A percentile compares a stretch with the other conserved stretches of the same genome.
phyloP scores from a whole-genome alignment of 2,113 vertebrate species.

The Ciconia boyciana region DNA sequence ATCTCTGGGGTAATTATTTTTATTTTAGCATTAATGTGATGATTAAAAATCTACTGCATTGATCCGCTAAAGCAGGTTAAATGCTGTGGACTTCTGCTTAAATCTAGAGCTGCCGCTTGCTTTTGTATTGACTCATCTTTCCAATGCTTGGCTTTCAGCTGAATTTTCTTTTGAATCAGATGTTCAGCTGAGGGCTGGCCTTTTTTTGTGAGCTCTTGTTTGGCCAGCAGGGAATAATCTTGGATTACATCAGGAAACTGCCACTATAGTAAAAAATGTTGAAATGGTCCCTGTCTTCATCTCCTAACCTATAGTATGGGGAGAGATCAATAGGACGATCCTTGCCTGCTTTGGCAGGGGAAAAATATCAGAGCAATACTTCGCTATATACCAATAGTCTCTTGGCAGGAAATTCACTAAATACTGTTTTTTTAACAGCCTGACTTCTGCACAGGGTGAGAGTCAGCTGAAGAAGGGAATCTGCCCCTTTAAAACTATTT shows the following conservation, averaged over 20 bases:
- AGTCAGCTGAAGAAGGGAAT: background rate
- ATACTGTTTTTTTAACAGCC: background rate
- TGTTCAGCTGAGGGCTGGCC: background rate
- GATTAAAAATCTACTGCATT: slow-evolving; percentile 37
- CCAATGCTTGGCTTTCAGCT: background rate
- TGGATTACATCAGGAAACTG: slow-evolving; percentile 33
- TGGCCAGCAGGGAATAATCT: slow-evolving; percentile 23
- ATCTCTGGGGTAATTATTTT: slow-evolving; percentile 63
- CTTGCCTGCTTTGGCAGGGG: background rate
- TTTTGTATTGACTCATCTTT: slow-evolving; percentile 42
- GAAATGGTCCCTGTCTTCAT: background rate
- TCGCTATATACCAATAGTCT: background rate
- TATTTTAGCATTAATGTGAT: slow-evolving; percentile 58
- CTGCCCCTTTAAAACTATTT: background rate
- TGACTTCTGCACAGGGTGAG: background rate
- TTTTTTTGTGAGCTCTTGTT: slow-evolving; percentile 3
- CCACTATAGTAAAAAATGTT: background rate
- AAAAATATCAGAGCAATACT: background rate
- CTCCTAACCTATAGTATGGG: background rate
- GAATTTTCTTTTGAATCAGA: slow-evolving; percentile 39
- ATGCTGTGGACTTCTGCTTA: slow-evolving; percentile 25
- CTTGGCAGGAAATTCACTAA: background rate
- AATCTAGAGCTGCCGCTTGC: background rate
- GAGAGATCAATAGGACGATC: background rate
- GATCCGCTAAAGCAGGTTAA: slow-evolving; percentile 64